Evolutionary conservation across 2,888 invertebrate genomes (phyloP).

Genomic region (Trichogramma evanescens): DNA sequence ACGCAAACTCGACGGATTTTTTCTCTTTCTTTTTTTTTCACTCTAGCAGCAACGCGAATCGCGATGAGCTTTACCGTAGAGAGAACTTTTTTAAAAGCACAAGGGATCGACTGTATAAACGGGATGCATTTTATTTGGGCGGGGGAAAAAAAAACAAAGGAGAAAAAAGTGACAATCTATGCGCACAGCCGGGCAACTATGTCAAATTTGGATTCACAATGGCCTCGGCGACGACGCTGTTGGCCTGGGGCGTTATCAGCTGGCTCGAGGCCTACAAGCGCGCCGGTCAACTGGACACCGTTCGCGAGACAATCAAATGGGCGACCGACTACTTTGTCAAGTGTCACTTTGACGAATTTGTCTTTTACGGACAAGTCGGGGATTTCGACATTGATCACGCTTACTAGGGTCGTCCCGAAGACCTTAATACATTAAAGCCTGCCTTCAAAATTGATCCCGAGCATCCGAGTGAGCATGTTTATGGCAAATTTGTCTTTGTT

Average conservation of each 20-base stretch:
- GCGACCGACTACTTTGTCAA: slow-evolving; percentile 57
- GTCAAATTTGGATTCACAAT: slow-evolving; percentile 56
- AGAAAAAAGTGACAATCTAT: not conserved
- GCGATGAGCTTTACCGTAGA: too few relatives aligned
- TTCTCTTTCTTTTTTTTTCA: too few relatives aligned
- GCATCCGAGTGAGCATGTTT: slow-evolving; percentile 47
- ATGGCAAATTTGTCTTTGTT: not conserved
- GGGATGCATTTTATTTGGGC: too few relatives aligned
- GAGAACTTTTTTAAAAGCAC: too few relatives aligned
- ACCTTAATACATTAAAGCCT: slow-evolving; percentile 53
- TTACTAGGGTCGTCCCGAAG: slow-evolving; percentile 59
- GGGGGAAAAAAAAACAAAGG: not conserved
- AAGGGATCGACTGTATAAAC: too few relatives aligned
- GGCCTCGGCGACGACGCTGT: slow-evolving; percentile 52
- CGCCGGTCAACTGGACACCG: slow-evolving; percentile 48
- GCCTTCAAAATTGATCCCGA: slow-evolving; percentile 53
- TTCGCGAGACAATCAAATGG: slow-evolving; percentile 52
- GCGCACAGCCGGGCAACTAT: slow-evolving; percentile 46
- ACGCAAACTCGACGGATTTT: too few relatives aligned
- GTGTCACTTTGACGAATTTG: slow-evolving; percentile 50
- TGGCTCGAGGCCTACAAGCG: slow-evolving; percentile 49
- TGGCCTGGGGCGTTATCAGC: slow-evolving; percentile 53
- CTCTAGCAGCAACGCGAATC: too few relatives aligned
- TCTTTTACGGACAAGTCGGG: slow-evolving; percentile 55
- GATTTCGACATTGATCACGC: slow-evolving; percentile 54